phyloP scores from a whole-genome alignment of 2,888 invertebrate genomes.

The Polietes domitor region DNA sequence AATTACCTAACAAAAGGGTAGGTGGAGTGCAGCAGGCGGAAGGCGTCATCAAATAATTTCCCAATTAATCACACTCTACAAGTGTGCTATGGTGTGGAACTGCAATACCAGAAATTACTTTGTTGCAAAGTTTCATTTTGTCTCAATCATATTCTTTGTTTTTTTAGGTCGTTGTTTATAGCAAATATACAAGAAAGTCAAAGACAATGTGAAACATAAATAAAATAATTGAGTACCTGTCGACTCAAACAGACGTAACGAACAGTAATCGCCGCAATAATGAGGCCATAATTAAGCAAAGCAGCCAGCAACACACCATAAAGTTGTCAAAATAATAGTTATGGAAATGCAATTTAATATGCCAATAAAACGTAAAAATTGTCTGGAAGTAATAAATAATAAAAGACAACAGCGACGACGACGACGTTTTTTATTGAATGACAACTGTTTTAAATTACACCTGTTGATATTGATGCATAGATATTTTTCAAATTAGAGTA shows the following conservation, averaged over 20 bases:
- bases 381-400: neutral
- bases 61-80: neutral
- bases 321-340: constrained; percentile 9
- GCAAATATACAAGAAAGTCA: neutral
- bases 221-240: neutral
- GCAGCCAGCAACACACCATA: neutral
- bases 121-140: no score
- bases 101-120: no score
- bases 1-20: neutral
- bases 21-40: neutral
- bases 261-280: constrained; percentile 1
- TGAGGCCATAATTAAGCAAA: neutral
- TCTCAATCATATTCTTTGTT: no score
- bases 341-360: constrained; percentile 13
- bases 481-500: neutral
- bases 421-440: neutral
- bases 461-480: neutral
- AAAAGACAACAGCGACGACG: no score
- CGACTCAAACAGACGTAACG: neutral
- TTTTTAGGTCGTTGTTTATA: neutral
- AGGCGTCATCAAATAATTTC: constrained; percentile 3
- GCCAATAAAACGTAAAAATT: constrained; percentile 1
- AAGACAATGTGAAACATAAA: neutral
- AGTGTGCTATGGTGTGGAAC: neutral
- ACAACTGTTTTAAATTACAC: neutral